Conservation (phyloP, 2,797 vertebrate genomes). For the Dermochelys coriacea region DNA sequence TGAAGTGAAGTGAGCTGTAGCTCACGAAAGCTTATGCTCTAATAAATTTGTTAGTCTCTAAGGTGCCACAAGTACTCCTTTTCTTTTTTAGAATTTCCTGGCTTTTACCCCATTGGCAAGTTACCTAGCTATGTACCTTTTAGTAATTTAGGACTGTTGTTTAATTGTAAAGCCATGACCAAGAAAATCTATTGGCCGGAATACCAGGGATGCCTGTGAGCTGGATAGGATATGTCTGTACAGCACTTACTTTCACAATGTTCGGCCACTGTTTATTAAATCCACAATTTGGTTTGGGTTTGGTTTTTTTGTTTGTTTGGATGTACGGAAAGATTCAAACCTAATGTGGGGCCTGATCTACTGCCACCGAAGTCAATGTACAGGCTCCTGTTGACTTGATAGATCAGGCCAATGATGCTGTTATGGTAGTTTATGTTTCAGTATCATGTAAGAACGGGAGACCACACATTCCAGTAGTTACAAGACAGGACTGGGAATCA, state of each 20-base stretch:
- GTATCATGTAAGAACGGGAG: not conserved
- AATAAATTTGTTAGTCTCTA: too few relatives aligned
- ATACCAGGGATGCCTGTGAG: not conserved
- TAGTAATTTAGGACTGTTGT: not conserved
- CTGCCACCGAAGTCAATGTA: not conserved
- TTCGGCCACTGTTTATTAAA: not conserved
- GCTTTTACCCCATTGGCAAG: not conserved
- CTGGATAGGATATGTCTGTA: not conserved
- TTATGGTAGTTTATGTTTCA: not conserved
- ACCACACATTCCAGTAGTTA: not conserved
- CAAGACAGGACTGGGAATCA: rapidly evolving
- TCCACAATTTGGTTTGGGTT: not conserved
- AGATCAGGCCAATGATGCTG: not conserved
- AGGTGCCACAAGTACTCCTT: too few relatives aligned
- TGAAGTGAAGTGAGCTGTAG: too few relatives aligned
- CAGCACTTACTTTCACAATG: rapidly evolving
- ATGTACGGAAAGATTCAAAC: not conserved
- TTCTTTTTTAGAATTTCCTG: not conserved
- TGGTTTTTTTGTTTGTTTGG: not conserved
- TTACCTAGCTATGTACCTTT: not conserved
- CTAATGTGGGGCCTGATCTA: not conserved
- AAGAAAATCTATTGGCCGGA: not conserved
- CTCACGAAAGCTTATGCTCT: too few relatives aligned
- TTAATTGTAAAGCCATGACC: not conserved
- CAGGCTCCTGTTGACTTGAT: not conserved